A percentile compares a stretch with the other conserved stretches of the same genome.
Evolutionary conservation across 2,888 invertebrate species (phyloP).

Genomic region (Phyllotreta cruciferae): DNA sequence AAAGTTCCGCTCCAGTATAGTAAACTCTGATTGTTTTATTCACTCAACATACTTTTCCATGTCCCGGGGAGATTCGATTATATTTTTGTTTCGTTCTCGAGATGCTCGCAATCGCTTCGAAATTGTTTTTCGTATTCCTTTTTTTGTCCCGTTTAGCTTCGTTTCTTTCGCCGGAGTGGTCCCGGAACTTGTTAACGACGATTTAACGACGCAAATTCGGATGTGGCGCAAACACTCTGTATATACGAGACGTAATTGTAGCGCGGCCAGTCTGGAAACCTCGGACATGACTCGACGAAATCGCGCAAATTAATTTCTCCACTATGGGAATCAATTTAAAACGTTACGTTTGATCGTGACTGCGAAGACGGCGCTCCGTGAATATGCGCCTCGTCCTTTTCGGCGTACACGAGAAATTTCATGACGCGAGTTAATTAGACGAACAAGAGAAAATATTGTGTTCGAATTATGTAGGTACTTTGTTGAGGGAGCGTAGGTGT

Average conservation of each 20-base stretch:
- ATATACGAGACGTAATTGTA: not conserved
- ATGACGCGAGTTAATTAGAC: slow-evolving; percentile 46
- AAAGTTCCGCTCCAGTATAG: slow-evolving; percentile 33
- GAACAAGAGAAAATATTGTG: slow-evolving; percentile 38
- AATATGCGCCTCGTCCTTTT: slow-evolving; percentile 35
- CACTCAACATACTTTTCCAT: slow-evolving; percentile 32
- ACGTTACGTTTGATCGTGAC: slow-evolving; percentile 49
- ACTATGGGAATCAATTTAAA: slow-evolving; percentile 52
- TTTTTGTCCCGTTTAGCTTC: slow-evolving; percentile 2
- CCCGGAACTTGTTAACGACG: not conserved
- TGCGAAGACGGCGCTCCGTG: slow-evolving; percentile 37
- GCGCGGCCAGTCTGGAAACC: slow-evolving; percentile 9
- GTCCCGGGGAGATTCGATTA: slow-evolving; percentile 34
- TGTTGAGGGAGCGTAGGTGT: too few relatives aligned
- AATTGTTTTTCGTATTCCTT: slow-evolving; percentile 27
- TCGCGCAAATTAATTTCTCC: slow-evolving; percentile 44
- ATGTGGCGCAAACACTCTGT: too few relatives aligned
- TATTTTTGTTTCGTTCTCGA: slow-evolving; percentile 25
- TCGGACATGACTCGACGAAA: slow-evolving; percentile 46
- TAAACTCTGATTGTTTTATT: slow-evolving; percentile 39
- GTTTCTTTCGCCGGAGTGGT: slow-evolving; percentile 5
- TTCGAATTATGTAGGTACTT: not conserved
- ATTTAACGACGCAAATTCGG: too few relatives aligned
- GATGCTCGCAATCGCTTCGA: slow-evolving; percentile 25
- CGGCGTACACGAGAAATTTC: slow-evolving; percentile 37